Base-by-base conservation (phyloP, 2,888 invertebrate genomes). In the Acanthacorydalis orientalis region DNA sequence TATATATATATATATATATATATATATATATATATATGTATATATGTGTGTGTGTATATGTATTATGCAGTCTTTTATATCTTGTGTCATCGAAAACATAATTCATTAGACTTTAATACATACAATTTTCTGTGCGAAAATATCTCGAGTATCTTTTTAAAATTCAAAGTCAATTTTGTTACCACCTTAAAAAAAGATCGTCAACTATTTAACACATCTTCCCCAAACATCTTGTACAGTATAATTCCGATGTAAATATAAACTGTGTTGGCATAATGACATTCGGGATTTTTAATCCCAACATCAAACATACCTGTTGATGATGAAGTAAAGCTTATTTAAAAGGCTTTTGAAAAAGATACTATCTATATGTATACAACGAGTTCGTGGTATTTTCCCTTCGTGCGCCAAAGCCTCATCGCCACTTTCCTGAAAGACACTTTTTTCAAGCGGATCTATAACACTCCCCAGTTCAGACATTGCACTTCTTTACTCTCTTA, bases 291-390 rank as follows among this genome's bases (percentile, higher is more conserved):
- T 45, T 45, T 45, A 45, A 45, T 45, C 45, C 31, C 35, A 37
- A 45, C 45, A 45, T 45, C 37, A 45, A 45, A 45, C 37, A 45
- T 45, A 45, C 45, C 45, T 45, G 45, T 45, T 45, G 45, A 45
- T 45, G 45, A 45, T 14, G 31, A 23, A 23, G 23, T 23, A 43
- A 31, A 45, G 45, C 14, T 45, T 37, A 45, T 37, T 45, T 45
- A 45, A 37, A 45, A 45, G 45, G 35, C 45, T 45, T 45, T 45
- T 23, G 23, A 16, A 34, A 35, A 45, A 37, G 37, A 37, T 37
- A 37, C 37, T 14, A 37, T 14, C 37, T 37, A n/a, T 37, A 12
- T 37, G 37, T 12, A 37, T 37, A 14, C n/a, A 14, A 37, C 37
- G n/a, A n/a, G 14, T 37, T 37, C 14, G 37, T 12, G 14, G 14